Base-by-base conservation (phyloP, 2,888 invertebrate genomes). In the Tachina fera region DNA sequence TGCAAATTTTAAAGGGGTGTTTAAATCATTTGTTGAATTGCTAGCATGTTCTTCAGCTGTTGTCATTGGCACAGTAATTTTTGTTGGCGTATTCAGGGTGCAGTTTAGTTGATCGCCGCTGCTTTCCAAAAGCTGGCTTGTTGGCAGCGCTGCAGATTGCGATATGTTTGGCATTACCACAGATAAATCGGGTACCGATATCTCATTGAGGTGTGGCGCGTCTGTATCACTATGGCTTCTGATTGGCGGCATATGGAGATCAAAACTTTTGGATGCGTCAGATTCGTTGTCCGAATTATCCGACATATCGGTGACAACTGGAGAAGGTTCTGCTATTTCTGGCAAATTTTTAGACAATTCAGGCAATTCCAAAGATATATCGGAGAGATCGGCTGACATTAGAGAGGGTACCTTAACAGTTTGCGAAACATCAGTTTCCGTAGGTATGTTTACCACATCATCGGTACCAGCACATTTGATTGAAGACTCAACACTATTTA, bases 251-350 rank as follows among this genome's bases (percentile, higher is more conserved):
- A 39, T 45, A 39, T 65, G 63, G 2, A 49, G 47, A 31, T 5
- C 51, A 70, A 75, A 75, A 6, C 2, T 22, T 67, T 83, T 72
- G 5, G 67, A 74, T 14, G 68, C 45, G 9, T 53, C n/a, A 1
- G 77, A 78, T 41, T 60, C 67, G 45, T 53, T 78, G 1, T 31
- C 31, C 31, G 83, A 83, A 67, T 83, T 78, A 10, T 83, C 83
- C 0, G 83, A 83, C 53, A 83, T 83, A 78, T 83, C 83, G 16
- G 83, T 83, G 9, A 83, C 83, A 9, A 83, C 72, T 8, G 83
- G 83, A 4, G 83, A 83, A 19, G 83, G 83, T 49, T 83, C 83
- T 10, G 83, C 77, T 67, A 74, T 83, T 41, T 83, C 77, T 3
- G 83, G 72, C 11, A 77, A 72, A 77, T 83, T 31, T 53, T 77